Evolutionary conservation across 1,140 invertebrate species (phyloP).

Genomic region (Scaptodrosophila lebanonensis): DNA sequence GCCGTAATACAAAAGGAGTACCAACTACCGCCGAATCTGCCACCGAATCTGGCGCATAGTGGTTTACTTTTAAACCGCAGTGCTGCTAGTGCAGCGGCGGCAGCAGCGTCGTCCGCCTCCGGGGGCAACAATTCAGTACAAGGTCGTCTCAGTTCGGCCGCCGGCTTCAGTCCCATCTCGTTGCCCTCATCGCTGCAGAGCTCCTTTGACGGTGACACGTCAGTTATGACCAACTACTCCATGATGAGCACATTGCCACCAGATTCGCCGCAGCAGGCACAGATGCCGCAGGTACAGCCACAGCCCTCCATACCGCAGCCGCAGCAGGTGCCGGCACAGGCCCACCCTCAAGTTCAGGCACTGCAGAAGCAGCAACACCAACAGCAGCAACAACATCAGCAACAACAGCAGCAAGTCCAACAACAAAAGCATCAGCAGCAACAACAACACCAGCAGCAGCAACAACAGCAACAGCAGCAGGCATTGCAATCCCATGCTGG

Average conservation of each 20-base stretch:
- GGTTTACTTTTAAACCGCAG: neutral
- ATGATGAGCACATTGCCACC: slow-evolving; percentile 78
- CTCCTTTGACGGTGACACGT: slow-evolving; percentile 84
- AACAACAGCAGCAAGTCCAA: slow-evolving; percentile 22
- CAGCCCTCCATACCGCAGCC: slow-evolving; percentile 31
- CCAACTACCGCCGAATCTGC: slow-evolving; percentile 1
- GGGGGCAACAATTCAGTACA: slow-evolving; percentile 33
- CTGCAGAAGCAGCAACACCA: slow-evolving; percentile 25
- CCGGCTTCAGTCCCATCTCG: slow-evolving; percentile 80
- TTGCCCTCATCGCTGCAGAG: slow-evolving; percentile 85
- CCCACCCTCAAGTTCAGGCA: slow-evolving; percentile 56
- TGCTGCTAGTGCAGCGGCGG: slow-evolving; percentile 10
- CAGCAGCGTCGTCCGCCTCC: no score
- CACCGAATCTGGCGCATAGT: slow-evolving; percentile 19
- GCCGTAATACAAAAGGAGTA: slow-evolving; percentile 18
- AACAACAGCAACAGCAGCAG: slow-evolving; percentile 29
- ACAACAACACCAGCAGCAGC: slow-evolving; percentile 33
- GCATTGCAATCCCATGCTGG: slow-evolving; percentile 18
- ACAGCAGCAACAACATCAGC: slow-evolving; percentile 24
- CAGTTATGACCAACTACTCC: slow-evolving; percentile 68
- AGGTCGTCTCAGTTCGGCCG: slow-evolving; percentile 48
- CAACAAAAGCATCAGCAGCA: slow-evolving; percentile 32
- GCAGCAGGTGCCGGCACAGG: slow-evolving; percentile 58
- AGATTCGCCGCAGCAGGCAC: slow-evolving; percentile 66
- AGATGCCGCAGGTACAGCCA: slow-evolving; percentile 27